Evolutionary conservation across 2,888 invertebrate species (phyloP).

Genomic region (Ennomos quercinarius): DNA sequence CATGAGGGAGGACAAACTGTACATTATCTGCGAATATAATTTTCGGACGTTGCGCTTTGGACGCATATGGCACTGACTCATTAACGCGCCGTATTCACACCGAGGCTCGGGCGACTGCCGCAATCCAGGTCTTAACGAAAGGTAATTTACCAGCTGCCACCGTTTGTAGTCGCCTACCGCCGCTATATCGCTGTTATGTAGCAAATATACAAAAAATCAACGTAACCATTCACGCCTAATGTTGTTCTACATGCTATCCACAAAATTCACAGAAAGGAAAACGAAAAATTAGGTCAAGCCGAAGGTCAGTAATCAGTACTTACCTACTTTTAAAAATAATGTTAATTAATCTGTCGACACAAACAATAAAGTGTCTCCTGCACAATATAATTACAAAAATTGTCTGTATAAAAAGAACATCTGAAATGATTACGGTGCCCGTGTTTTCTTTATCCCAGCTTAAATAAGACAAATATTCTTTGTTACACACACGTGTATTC

Average conservation of each 20-base stretch:
- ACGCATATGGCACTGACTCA: conserved; percentile 68
- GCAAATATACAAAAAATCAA: conserved; percentile 46
- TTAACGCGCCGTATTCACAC: conserved; percentile 61
- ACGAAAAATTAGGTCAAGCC: conserved; percentile 58
- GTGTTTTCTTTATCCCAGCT: conserved; percentile 44
- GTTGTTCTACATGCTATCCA: conserved; percentile 1
- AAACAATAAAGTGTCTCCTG: conserved; percentile 17
- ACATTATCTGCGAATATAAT: conserved; percentile 56
- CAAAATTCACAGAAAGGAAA: conserved; percentile 19
- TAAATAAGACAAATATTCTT: conserved; percentile 55
- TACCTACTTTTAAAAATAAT: conserved; percentile 35
- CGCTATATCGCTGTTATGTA: conserved; percentile 46
- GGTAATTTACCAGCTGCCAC: conserved; percentile 68
- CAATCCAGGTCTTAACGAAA: conserved; percentile 75
- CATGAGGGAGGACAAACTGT: conserved; percentile 32
- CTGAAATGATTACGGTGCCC: conserved; percentile 43
- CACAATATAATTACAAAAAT: conserved; percentile 29
- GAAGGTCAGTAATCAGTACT: conserved; percentile 43
- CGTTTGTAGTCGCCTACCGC: conserved; percentile 54
- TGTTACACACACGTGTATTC: conserved; percentile 49
- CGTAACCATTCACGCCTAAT: conserved; percentile 28
- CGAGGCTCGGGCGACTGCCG: conserved; percentile 59
- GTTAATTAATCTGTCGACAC: conserved; percentile 44
- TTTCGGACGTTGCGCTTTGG: conserved; percentile 56
- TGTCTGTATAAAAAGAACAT: conserved; percentile 36